Conservation (phyloP, 1,140 invertebrate genomes). For the Tribolium castaneum region DNA sequence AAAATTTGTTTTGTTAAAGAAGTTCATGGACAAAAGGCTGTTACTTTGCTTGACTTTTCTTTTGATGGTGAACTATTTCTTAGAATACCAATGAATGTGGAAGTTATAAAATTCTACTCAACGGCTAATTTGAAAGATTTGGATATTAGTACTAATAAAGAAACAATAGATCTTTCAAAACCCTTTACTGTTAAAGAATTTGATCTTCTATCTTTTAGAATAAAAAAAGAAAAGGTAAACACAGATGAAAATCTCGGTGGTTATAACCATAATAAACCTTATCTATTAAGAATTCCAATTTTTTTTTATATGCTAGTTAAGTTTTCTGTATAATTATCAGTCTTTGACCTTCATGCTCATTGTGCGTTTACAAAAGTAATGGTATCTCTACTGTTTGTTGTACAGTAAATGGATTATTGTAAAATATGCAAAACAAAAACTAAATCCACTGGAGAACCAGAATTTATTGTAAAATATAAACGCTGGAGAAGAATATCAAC, state of each 20-base stretch:
- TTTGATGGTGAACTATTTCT: conserved; percentile 30
- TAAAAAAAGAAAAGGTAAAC: conserved; percentile 39
- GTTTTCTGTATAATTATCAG: conserved; percentile 31
- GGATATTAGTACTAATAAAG: conserved; percentile 28
- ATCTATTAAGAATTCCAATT: conserved; percentile 31
- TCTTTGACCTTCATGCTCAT: neutral
- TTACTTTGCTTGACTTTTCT: conserved; percentile 18
- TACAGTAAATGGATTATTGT: conserved; percentile 33
- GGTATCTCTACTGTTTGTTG: conserved; percentile 1
- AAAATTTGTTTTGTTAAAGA: conserved; percentile 22
- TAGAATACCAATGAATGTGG: conserved; percentile 31
- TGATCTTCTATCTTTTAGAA: conserved; percentile 29
- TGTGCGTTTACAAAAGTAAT: neutral
- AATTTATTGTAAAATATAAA: conserved; percentile 19
- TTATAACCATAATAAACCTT: conserved; percentile 33
- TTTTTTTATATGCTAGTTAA: conserved; percentile 29
- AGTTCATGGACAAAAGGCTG: conserved; percentile 11
- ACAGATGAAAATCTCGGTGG: conserved; percentile 38
- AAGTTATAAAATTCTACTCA: conserved; percentile 41
- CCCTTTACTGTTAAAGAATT: conserved; percentile 30
- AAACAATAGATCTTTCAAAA: conserved; percentile 32
- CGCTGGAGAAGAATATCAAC: conserved; percentile 28
- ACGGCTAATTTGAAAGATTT: conserved; percentile 40
- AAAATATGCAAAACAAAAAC: conserved; percentile 36
- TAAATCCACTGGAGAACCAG: conserved; percentile 26